Base-by-base conservation (phyloP, 2,888 invertebrate genomes). In the Polyommatus icarus region DNA sequence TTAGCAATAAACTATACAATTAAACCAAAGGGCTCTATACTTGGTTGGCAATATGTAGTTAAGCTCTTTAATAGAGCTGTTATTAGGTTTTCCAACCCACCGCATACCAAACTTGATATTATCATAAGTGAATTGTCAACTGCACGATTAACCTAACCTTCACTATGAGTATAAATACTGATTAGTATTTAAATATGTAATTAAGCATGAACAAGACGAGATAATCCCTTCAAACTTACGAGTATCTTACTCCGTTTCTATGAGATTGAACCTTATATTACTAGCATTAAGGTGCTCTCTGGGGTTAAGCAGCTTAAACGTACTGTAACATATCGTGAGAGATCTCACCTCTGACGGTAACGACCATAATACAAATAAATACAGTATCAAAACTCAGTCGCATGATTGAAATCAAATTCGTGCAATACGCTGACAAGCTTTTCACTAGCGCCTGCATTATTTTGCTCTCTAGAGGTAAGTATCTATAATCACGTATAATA, bases 311-410 rank as follows among this genome's bases (percentile, higher is more conserved):
- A 20, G 20, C 61, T 15, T 24, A 29, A 67, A 50, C 15, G 15
- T 46, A 54, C 18, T 5, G 18, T 32, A 32, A 32, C 15, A 18
- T 32, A 67, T 67, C 29, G 29, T 29, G 29, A 67, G 12, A 67
- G 67, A 67, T 67, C 67, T 67, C 29, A 67, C 67, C 29, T 29
- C 67, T 24, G 61, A 61, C 29, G 32, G 15, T 67, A 67, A 67
- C 4, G 24, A 54, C 54, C 18, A 54, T 18, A 54, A 54, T 54
- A 54, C 5, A 18, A 18, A 54, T 54, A 54, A 15, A 32, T 54
- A 54, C 54, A 54, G 54, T 54, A 54, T 18, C 50, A 0, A 1
- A 54, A 18, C 50, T 54, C 54, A 54, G 18, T 18, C 50, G 50
- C 4, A 18, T 54, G 3, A 4, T 50, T 15, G 4, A 50, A 15